Evolutionary conservation across 2,888 invertebrate species (phyloP).

Genomic region (Eupithecia subumbrata): DNA sequence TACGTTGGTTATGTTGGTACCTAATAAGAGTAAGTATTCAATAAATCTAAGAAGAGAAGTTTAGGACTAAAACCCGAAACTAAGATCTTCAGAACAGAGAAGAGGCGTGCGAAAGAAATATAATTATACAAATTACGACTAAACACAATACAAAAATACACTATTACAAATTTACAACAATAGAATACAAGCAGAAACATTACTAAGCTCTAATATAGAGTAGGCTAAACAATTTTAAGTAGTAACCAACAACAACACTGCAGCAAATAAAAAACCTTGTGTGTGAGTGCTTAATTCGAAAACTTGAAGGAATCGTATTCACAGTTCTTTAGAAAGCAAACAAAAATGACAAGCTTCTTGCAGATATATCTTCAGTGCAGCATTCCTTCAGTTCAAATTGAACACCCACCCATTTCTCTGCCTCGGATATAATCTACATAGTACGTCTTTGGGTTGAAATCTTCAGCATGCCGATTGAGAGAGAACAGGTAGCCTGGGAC

Average conservation of each 20-base stretch:
- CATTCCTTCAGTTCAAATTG: constrained; percentile 78
- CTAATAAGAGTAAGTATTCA: constrained; percentile 2
- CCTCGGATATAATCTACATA: constrained; percentile 82
- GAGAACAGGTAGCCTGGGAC: constrained; percentile 79
- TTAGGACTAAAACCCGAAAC: constrained; percentile 36
- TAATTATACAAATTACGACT: constrained; percentile 31
- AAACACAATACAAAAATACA: constrained; percentile 31
- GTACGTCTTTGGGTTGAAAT: constrained; percentile 79
- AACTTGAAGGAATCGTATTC: constrained; percentile 73
- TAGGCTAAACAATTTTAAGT: constrained; percentile 15
- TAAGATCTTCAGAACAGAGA: constrained; percentile 36
- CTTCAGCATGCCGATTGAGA: constrained; percentile 75
- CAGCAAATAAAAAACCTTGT: constrained; percentile 67
- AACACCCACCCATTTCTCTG: constrained; percentile 83
- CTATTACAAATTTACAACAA: constrained; percentile 40
- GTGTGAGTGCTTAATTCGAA: constrained; percentile 79
- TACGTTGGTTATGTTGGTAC: constrained; percentile 12
- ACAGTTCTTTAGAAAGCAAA: constrained; percentile 61
- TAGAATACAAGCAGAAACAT: constrained; percentile 44
- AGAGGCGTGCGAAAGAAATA: constrained; percentile 46
- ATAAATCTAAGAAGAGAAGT: constrained; percentile 18
- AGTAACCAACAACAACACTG: constrained; percentile 46
- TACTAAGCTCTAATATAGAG: constrained; percentile 38
- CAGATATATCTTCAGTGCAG: constrained; percentile 56
- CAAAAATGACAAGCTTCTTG: constrained; percentile 53